Percentiles rank a stretch among this genome's conserved stretches.
Conservation (phyloP, 1,140 invertebrate species). For the Bombus confusus region DNA sequence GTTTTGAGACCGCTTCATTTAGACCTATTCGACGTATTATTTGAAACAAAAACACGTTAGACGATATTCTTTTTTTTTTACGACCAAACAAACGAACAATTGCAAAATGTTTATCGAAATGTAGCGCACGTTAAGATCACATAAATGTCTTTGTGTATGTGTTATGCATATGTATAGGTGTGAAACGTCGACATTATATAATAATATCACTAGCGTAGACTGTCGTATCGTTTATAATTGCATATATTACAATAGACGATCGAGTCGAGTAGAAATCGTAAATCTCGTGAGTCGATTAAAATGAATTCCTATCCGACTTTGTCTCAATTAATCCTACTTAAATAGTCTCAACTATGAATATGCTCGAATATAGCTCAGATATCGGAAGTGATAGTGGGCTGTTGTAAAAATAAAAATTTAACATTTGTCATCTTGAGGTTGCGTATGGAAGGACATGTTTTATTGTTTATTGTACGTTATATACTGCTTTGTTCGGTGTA, state of each 20-base stretch:
- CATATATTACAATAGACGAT: constrained; percentile 69
- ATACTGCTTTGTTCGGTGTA: constrained; percentile 77
- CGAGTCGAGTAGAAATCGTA: constrained; percentile 66
- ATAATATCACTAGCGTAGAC: constrained; percentile 64
- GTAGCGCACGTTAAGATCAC: constrained; percentile 21
- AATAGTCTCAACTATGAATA: constrained; percentile 67
- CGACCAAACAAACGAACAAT: neutral
- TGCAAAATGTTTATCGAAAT: constrained; percentile 26
- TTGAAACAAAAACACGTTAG: neutral
- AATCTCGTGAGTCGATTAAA: constrained; percentile 64
- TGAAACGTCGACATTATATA: constrained; percentile 55
- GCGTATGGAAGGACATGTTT: constrained; percentile 80
- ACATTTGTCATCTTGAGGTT: constrained; percentile 80
- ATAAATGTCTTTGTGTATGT: constrained; percentile 8
- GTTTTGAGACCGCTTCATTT: constrained; percentile 1
- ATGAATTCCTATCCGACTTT: constrained; percentile 65
- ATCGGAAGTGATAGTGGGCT: constrained; percentile 71
- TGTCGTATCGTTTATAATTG: constrained; percentile 55
- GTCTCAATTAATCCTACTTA: constrained; percentile 63
- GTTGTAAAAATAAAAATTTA: constrained; percentile 78
- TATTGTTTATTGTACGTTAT: constrained; percentile 78
- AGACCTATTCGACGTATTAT: neutral
- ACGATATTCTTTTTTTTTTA: neutral
- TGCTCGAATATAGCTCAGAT: constrained; percentile 69
- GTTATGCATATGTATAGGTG: neutral